Evolutionary conservation across 2,797 vertebrate species (phyloP).

Genomic region (Gallirallus australis): DNA sequence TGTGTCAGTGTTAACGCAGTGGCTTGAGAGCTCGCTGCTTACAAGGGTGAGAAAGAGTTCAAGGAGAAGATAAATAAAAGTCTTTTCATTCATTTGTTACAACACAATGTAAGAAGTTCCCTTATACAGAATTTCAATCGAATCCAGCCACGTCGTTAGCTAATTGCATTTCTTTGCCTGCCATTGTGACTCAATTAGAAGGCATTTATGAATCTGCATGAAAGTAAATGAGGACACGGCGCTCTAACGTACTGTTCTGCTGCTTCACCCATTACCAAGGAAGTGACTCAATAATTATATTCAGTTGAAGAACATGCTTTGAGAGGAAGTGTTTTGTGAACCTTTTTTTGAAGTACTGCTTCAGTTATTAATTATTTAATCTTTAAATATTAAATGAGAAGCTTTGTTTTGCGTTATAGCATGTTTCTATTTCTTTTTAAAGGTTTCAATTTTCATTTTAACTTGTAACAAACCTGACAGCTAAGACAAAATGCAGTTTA

Average conservation of each 20-base stretch:
- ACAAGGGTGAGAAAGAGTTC: constrained; percentile 10
- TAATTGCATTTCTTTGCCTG: constrained; percentile 25
- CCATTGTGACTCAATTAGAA: constrained; percentile 45
- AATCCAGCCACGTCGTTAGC: background rate
- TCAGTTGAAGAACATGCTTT: constrained; percentile 21
- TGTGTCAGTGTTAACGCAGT: background rate
- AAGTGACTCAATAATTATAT: constrained; percentile 36
- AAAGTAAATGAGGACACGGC: constrained; percentile 26
- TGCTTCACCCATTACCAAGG: constrained; percentile 34
- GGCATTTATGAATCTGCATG: constrained; percentile 42
- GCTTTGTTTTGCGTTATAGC: constrained; percentile 7
- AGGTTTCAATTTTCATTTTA: constrained; percentile 24
- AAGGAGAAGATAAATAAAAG: constrained; percentile 16
- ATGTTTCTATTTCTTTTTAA: constrained; percentile 57
- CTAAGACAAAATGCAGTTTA: background rate
- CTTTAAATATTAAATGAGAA: constrained; percentile 11
- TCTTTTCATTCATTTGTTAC: background rate
- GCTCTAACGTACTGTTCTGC: constrained; percentile 16
- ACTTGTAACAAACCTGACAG: background rate
- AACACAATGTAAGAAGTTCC: background rate
- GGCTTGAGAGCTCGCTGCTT: background rate
- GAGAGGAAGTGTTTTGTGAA: constrained; percentile 33
- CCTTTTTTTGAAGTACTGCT: background rate
- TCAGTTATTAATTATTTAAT: background rate
- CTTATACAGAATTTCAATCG: background rate